Conservation (phyloP, 2,888 invertebrate species). For the Lithophane leautieri region DNA sequence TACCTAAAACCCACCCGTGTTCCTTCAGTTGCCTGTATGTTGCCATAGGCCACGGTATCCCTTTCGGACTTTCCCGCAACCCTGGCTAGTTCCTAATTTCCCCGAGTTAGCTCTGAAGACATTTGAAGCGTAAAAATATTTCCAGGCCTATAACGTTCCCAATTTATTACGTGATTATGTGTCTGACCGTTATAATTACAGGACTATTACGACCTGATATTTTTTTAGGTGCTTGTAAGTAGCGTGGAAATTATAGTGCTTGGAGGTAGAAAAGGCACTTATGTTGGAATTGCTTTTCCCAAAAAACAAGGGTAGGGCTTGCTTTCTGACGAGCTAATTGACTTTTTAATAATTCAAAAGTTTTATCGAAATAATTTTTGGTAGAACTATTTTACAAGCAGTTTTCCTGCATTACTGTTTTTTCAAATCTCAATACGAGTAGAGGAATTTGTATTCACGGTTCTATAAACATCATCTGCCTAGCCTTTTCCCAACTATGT, state of each 20-base stretch:
- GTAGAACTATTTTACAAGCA: not conserved
- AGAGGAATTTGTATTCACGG: not conserved
- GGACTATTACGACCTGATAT: constrained; percentile 22
- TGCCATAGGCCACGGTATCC: no score
- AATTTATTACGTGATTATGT: constrained; percentile 40
- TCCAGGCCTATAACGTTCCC: not conserved
- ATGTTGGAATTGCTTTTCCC: not conserved
- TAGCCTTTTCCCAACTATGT: no score
- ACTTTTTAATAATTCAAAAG: not conserved
- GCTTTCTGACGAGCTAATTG: not conserved
- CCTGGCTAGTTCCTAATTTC: no score
- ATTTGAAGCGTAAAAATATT: constrained; percentile 5
- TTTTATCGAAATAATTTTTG: not conserved
- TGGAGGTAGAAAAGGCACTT: not conserved
- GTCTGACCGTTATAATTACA: constrained; percentile 30
- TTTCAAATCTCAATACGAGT: not conserved
- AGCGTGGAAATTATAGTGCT: constrained; percentile 31
- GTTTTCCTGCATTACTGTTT: not conserved
- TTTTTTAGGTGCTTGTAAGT: constrained; percentile 26
- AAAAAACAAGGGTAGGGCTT: not conserved
- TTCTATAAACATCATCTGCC: not conserved
- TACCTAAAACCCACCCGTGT: no score
- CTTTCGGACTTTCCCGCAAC: no score
- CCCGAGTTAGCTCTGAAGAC: not conserved
- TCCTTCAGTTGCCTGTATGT: no score